Conservation (phyloP, 2,797 vertebrate species). For the Alcedo atthis region DNA sequence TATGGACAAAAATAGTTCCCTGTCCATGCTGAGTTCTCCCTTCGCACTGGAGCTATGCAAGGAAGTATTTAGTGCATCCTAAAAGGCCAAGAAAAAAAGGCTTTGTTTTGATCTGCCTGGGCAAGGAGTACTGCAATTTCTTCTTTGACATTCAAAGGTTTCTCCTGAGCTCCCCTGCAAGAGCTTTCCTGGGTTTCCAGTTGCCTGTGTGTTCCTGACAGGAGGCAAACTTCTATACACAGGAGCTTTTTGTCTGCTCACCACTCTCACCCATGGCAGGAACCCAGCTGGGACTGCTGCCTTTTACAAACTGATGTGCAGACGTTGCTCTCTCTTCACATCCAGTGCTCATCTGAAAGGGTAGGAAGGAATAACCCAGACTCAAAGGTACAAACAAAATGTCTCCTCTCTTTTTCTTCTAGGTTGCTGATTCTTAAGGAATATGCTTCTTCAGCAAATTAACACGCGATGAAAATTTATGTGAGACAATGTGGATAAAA, state of each 20-base stretch:
- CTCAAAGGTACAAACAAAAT: neutral
- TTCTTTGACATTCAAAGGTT: neutral
- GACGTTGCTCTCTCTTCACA: neutral
- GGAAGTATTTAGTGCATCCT: neutral
- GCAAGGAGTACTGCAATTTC: neutral
- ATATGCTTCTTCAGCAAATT: neutral
- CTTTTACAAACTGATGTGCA: neutral
- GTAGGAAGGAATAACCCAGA: neutral
- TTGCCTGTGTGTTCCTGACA: neutral
- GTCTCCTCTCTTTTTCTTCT: neutral
- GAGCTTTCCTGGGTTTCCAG: neutral
- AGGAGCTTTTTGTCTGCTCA: neutral
- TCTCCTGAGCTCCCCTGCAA: neutral
- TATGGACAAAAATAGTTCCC: neutral
- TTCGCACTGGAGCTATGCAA: neutral
- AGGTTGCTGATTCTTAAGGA: neutral
- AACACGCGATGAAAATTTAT: neutral
- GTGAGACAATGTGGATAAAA: neutral
- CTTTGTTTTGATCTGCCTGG: rapidly evolving
- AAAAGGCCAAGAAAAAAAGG: neutral
- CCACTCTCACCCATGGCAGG: neutral
- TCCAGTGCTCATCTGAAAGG: neutral
- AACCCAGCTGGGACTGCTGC: neutral
- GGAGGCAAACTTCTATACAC: neutral
- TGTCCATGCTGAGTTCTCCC: neutral